Conservation (phyloP, 2,113 vertebrate genomes). For the Phalacrocorax aristotelis region DNA sequence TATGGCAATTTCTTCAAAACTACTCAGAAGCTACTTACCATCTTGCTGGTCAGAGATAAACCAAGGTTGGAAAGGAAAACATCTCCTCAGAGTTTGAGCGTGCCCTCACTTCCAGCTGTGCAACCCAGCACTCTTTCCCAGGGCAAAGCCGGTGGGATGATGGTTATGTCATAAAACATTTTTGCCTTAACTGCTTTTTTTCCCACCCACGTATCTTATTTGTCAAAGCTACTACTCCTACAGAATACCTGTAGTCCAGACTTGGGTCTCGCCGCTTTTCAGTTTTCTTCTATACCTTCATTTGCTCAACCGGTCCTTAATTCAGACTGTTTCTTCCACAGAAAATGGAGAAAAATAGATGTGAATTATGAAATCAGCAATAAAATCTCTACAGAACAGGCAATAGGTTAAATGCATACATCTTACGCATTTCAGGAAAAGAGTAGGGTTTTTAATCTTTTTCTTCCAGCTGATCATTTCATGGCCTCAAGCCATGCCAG, state of each 20-base stretch:
- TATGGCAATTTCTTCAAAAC: neutral
- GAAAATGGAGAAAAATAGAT: neutral
- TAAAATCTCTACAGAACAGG: neutral
- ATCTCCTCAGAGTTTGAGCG: neutral
- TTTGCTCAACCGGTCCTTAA: neutral
- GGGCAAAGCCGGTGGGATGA: neutral
- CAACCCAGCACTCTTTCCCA: neutral
- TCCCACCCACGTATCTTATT: neutral
- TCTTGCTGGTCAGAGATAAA: neutral
- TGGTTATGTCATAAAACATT: accelerated
- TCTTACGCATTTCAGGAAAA: neutral
- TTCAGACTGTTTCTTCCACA: neutral
- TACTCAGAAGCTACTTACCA: neutral
- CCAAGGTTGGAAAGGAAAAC: neutral
- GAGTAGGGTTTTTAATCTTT: neutral
- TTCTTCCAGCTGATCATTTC: neutral
- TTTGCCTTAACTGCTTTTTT: neutral
- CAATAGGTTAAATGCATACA: neutral
- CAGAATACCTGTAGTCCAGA: neutral
- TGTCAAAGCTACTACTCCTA: neutral
- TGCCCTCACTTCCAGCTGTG: neutral
- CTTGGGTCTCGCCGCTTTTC: neutral
- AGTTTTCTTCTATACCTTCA: neutral
- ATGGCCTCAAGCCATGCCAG: neutral
- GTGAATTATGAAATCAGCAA: neutral